Evolutionary conservation across 23 tunicate genomes (phyloP).

Genomic region (Botrylloides violaceus): DNA sequence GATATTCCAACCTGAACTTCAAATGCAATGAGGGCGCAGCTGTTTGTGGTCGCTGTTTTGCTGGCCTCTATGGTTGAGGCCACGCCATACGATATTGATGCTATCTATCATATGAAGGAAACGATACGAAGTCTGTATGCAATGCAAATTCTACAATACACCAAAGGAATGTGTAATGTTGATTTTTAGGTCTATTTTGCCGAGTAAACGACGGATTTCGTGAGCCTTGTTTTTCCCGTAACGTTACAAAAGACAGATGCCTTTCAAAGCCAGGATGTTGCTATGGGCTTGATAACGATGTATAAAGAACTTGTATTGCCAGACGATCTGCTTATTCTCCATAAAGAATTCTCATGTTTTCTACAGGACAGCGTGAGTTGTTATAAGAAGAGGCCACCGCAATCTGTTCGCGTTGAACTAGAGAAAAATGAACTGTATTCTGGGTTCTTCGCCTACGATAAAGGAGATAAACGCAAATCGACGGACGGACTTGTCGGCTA

Average conservation of each 20-base stretch:
- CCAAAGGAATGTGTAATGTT: background rate
- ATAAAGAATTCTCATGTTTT: background rate
- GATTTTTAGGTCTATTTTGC: constrained; percentile 8
- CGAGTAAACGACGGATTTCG: background rate
- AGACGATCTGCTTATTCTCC: background rate
- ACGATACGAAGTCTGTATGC: background rate
- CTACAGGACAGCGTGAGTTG: constrained; percentile 10
- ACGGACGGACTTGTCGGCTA: background rate
- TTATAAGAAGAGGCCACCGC: background rate
- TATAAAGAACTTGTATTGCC: background rate
- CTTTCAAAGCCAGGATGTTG: constrained; percentile 8
- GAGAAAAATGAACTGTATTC: constrained; percentile 12
- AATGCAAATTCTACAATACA: background rate
- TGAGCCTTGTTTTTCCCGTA: background rate
- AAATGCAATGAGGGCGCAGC: background rate
- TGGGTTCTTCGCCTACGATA: background rate
- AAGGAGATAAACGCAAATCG: constrained; percentile 5
- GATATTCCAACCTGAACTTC: background rate
- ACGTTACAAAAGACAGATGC: constrained; percentile 27
- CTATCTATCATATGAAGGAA: background rate
- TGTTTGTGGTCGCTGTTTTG: background rate
- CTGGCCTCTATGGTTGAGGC: background rate
- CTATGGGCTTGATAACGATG: background rate
- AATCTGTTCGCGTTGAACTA: background rate
- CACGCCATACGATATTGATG: background rate